Evolutionary conservation across 2,797 vertebrate genomes (phyloP).

Genomic region (Gobionotothen gibberifrons): DNA sequence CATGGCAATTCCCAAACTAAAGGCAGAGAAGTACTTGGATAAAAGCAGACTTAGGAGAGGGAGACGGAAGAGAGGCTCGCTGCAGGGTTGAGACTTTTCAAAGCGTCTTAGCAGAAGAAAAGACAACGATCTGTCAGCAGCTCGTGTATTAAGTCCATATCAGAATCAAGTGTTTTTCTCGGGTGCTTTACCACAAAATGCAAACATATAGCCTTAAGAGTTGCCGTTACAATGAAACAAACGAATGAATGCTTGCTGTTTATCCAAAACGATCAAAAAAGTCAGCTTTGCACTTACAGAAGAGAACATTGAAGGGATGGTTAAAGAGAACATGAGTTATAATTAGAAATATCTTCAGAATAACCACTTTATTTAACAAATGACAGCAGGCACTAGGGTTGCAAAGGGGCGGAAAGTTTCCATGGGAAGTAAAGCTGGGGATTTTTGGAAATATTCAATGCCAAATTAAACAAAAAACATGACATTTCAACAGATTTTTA

Average conservation of each 20-base stretch:
- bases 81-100: background rate
- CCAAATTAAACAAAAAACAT: no score
- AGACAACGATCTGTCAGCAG: background rate
- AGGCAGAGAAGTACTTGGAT: background rate
- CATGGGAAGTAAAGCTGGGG: no score
- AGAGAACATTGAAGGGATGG: background rate
- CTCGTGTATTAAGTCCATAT: background rate
- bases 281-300: background rate
- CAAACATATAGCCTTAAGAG: background rate
- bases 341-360: background rate
- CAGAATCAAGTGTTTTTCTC: no score
- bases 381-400: no score
- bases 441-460: no score
- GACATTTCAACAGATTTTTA: no score
- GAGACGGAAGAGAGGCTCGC: background rate
- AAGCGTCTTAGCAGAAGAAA: background rate
- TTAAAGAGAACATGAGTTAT: background rate
- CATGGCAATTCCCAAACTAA: background rate
- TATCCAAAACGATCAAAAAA: background rate
- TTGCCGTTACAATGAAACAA: background rate
- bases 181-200: background rate
- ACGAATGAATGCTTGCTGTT: background rate
- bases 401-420: no score
- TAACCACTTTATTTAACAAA: background rate
- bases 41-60: background rate